These are phyloP conservation scores for Drosophila greeni DNA, from an alignment of 2,888 invertebrate species.

Conservation along the genomic window DNA sequence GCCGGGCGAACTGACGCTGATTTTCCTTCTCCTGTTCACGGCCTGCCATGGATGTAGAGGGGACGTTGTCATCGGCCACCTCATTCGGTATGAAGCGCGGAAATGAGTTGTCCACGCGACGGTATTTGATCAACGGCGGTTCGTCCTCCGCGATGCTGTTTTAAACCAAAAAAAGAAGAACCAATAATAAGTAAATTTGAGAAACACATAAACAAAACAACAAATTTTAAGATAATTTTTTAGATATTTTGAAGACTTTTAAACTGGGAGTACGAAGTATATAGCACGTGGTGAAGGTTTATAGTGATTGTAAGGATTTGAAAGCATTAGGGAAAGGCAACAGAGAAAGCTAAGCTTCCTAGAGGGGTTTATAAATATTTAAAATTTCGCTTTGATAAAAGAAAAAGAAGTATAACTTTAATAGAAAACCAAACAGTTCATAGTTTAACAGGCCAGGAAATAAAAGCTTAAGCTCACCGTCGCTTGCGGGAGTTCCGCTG, in stretches of 20 bases:
- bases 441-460: not conserved
- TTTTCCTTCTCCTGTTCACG: constrained; percentile 2
- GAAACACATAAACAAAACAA: not conserved
- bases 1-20: constrained; percentile 41
- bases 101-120: constrained; percentile 62
- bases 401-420: no score
- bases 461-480: constrained; percentile 45
- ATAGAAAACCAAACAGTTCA: not conserved
- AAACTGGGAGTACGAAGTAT: no score
- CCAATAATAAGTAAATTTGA: not conserved
- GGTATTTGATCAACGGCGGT: constrained; percentile 50
- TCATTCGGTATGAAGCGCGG: constrained; percentile 62
- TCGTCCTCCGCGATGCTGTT: constrained; percentile 19
- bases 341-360: no score
- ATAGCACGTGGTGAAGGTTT: not conserved
- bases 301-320: not conserved
- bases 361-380: no score
- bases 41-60: constrained; percentile 42
- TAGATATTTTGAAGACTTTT: no score
- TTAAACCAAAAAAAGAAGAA: not conserved
- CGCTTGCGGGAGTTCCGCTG: constrained; percentile 44
- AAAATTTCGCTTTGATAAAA: no score
- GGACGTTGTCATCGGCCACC: constrained; percentile 40
- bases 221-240: not conserved
- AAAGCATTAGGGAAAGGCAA: no score